A percentile compares a stretch with the other conserved stretches of the same genome.
Evolutionary conservation across 2,888 invertebrate species (phyloP).

Genomic region (Apeira syringaria): DNA sequence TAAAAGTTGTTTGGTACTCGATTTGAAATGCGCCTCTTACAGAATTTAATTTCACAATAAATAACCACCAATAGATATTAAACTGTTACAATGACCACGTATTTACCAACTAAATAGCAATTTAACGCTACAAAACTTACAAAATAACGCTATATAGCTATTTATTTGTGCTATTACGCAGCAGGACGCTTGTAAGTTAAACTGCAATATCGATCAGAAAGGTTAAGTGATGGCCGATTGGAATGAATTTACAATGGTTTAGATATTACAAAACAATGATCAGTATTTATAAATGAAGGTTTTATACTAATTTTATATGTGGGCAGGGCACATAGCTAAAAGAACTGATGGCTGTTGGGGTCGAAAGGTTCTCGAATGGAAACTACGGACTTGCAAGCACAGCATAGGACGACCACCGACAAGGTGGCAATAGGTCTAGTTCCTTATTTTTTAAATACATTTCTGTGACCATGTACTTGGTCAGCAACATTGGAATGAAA

Average conservation of each 20-base stretch:
- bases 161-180: conserved; percentile 53
- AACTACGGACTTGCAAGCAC: no score
- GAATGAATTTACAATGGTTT: conserved; percentile 52
- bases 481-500: no score
- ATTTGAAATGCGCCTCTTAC: conserved; percentile 6
- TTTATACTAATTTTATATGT: conserved; percentile 35
- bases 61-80: conserved; percentile 48
- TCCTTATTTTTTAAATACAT: no score
- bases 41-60: conserved; percentile 38
- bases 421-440: no score
- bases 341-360: no score
- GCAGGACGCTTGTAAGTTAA: conserved; percentile 54
- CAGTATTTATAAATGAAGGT: conserved; percentile 36
- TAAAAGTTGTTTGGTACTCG: not conserved
- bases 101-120: conserved; percentile 52
- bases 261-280: conserved; percentile 54
- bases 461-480: no score
- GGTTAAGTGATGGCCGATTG: conserved; percentile 52
- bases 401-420: no score
- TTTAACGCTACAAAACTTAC: conserved; percentile 62
- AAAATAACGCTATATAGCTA: conserved; percentile 46
- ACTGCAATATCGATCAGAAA: conserved; percentile 55
- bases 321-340: no score
- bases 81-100: conserved; percentile 42
- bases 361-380: no score